These are phyloP conservation scores for Drosophila micromelanica DNA, from an alignment of 1,140 invertebrate genomes.

Conservation along the genomic window DNA sequence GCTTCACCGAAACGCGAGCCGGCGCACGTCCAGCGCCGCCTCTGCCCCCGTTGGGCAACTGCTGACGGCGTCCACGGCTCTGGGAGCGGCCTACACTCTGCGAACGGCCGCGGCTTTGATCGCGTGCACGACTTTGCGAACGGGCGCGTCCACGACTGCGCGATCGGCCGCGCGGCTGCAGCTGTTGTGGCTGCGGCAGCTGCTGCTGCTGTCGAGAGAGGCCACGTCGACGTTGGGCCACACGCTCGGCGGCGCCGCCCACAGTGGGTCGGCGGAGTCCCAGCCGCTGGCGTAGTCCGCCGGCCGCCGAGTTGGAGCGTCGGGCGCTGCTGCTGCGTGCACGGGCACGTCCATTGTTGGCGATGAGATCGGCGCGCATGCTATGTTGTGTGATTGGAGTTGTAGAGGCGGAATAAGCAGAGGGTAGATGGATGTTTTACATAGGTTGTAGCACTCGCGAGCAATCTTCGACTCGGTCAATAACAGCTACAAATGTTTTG, in stretches of 20 bases:
- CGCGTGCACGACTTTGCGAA: slow-evolving; percentile 39
- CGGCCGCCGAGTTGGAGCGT: slow-evolving; percentile 47
- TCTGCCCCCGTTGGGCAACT: slow-evolving; percentile 7
- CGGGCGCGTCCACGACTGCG: slow-evolving; percentile 63
- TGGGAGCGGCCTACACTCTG: slow-evolving; percentile 38
- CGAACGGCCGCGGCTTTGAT: slow-evolving; percentile 45
- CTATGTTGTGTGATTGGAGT: slow-evolving; percentile 61
- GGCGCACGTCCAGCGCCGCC: background rate
- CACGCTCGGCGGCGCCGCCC: slow-evolving; percentile 75
- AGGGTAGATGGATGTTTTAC: slow-evolving; percentile 49
- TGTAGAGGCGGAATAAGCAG: slow-evolving; percentile 58
- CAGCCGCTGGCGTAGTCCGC: slow-evolving; percentile 61
- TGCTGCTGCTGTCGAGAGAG: slow-evolving; percentile 50
- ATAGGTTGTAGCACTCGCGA: slow-evolving; percentile 42
- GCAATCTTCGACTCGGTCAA: slow-evolving; percentile 24
- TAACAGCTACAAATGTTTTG: slow-evolving; percentile 36
- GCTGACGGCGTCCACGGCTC: slow-evolving; percentile 44
- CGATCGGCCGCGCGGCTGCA: slow-evolving; percentile 46
- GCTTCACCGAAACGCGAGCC: slow-evolving; percentile 69
- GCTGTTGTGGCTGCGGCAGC: slow-evolving; percentile 25
- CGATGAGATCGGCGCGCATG: slow-evolving; percentile 78
- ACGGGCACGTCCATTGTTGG: slow-evolving; percentile 40
- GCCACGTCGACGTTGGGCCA: slow-evolving; percentile 61
- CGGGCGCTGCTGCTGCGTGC: slow-evolving; percentile 37
- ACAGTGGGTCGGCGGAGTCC: slow-evolving; percentile 62